phyloP scores from a whole-genome alignment of 2,113 vertebrate species.

The Tricholaema leucomelas region DNA sequence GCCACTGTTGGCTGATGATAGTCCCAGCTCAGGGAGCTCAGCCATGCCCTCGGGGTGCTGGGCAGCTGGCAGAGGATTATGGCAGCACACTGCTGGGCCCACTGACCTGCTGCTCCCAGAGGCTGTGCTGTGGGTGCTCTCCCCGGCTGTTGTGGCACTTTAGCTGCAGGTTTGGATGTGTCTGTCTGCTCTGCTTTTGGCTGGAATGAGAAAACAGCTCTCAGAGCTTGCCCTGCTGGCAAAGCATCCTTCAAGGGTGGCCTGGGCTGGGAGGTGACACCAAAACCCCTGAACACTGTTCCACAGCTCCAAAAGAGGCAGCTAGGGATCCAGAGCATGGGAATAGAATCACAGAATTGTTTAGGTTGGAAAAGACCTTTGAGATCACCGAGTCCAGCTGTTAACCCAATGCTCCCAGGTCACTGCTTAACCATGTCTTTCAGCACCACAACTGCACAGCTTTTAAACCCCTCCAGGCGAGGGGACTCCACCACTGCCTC shows the following conservation, averaged over 20 bases:
- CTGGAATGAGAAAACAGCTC: conserved; percentile 65
- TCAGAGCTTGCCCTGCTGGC: background rate
- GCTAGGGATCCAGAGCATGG: background rate
- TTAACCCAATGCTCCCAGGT: background rate
- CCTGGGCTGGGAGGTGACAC: rapidly evolving
- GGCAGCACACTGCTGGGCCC: background rate
- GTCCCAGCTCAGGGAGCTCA: no score
- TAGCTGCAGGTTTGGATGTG: conserved; percentile 75
- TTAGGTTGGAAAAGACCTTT: background rate
- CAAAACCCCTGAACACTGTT: background rate
- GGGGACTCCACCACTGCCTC: background rate
- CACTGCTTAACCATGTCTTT: background rate
- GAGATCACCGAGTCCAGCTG: background rate
- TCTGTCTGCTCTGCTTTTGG: conserved; percentile 81
- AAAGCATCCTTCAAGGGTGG: rapidly evolving
- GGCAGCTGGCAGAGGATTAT: rapidly evolving
- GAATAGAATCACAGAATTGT: background rate
- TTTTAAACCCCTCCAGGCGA: background rate
- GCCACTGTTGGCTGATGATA: background rate
- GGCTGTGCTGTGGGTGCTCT: conserved; percentile 78
- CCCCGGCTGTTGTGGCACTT: conserved; percentile 81
- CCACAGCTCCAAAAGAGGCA: background rate
- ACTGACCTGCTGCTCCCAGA: conserved; percentile 85
- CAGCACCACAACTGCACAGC: no score
- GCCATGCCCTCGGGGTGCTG: background rate